Evolutionary conservation across 2,888 invertebrate genomes (phyloP).

Genomic region (Drosophila greeni): DNA sequence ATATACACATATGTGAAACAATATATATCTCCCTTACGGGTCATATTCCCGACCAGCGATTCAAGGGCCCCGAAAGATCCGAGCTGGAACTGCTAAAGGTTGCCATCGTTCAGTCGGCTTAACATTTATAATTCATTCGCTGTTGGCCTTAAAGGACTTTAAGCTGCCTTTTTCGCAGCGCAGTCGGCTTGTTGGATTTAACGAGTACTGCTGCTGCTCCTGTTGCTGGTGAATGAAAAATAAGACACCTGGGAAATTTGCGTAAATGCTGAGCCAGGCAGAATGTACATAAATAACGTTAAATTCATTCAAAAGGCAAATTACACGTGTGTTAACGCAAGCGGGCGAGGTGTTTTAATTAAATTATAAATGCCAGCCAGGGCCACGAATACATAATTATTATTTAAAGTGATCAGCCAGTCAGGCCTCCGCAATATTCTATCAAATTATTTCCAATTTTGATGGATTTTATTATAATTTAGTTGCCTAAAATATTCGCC

Average conservation of each 20-base stretch:
- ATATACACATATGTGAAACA: constrained; percentile 9
- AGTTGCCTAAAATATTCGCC: constrained; percentile 12
- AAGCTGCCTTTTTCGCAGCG: constrained; percentile 30
- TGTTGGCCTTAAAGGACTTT: constrained; percentile 53
- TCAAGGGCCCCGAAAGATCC: constrained; percentile 21
- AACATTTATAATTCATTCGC: constrained; percentile 41
- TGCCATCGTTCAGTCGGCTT: constrained; percentile 27
- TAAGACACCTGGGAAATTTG: constrained; percentile 67
- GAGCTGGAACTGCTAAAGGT: constrained; percentile 18
- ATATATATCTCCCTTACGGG: constrained; percentile 23
- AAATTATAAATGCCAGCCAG: constrained; percentile 21
- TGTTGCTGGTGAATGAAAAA: constrained; percentile 41
- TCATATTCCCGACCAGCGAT: constrained; percentile 11
- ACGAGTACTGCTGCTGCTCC: constrained; percentile 4
- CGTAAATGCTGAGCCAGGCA: constrained; percentile 47
- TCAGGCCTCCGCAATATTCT: background rate
- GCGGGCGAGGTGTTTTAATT: constrained; percentile 24
- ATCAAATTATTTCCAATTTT: background rate
- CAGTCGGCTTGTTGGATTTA: constrained; percentile 25
- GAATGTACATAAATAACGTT: constrained; percentile 56
- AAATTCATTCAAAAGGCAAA: constrained; percentile 16
- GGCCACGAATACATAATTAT: background rate
- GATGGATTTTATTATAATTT: constrained; percentile 1
- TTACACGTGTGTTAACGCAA: constrained; percentile 15
- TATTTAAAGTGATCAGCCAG: background rate